Base-by-base conservation (phyloP, 2,888 invertebrate genomes). In the Shargacucullia verbasci region DNA sequence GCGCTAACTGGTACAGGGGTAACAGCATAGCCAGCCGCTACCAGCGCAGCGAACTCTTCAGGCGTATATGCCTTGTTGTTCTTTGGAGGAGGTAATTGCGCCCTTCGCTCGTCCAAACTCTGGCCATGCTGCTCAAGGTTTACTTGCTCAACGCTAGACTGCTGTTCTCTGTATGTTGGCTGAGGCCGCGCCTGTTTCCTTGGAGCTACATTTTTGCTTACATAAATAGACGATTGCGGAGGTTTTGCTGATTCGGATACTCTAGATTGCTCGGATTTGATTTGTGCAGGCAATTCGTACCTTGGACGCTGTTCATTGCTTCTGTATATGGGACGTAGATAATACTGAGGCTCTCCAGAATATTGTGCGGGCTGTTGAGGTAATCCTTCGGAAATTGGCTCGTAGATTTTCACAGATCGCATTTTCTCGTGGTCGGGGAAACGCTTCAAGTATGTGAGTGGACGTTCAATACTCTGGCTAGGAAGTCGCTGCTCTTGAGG, bases 61-160 rank as follows among this genome's bases (percentile, higher is more conserved):
- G 93, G 94, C 47, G 94, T 94, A 56, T 94, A 94, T 1, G 94
- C 94, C 65, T 90, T 94, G 63, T 91, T 93, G 55, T 94, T 94
- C 63, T 85, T 94, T 8, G 94, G 94, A 1, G 94, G 94, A 50
- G 94, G 94, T 48, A 94, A 78, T n/a, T 86, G 89, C 0, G 90
- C 83, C 56, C 92, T 80, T 56, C 88, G 91, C 5, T 91, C 89
- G 0, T 92, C 92, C 38, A 90, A 76, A 41, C 73, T 89, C 49
- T 88, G 90, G 0, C 85, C 85, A 15, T 87, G 86, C 48, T 88
- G 89, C 34, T 89, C 88, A 11, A 84, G 56, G 15, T 82, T 83
- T 0, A 82, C 77, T 61, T 84, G 82, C 14, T 85, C 85, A n/a
- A 74, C 61, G 48, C 70, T 82, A 0, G 78, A 39, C 5, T 70